Evolutionary conservation across 2,797 vertebrate species (phyloP), one percentile per base, ranked within the genome.

Genomic region (Meda fulgida): DNA sequence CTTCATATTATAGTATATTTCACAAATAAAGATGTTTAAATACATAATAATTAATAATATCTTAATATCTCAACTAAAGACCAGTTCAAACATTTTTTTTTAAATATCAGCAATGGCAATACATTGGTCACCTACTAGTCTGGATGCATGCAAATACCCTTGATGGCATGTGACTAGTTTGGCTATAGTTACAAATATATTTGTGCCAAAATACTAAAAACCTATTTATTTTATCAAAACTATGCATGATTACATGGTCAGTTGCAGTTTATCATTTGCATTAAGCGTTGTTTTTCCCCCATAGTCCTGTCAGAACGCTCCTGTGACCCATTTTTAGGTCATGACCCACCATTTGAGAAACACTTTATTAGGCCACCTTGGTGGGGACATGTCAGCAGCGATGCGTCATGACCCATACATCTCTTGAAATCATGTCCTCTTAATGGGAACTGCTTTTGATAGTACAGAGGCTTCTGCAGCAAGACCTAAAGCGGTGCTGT

Each of bases 361-460:
- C 14, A 38, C 51, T 55, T 38, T 40, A 38, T 19, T 19, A 19
- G 36, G 36, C 55, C 75, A 78, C 21, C 34, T 36, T 14, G 34
- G 13, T 18, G 21, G 55, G 8, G 55, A 10, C 55, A 60, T 40
- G 36, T 40, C 53, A 78, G 53, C n/a, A 38, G 4, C 1, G 5
- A 78, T 43, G 36, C 16, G 18, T 43, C 40, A 38, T 36, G 79
- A 67, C 34, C n/a, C 3, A 29, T 46, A 11, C 76, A 63, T 78
- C 55, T 31, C 76, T 65, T 81, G 23, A 40, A 70, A 69, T 55
- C 66, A 71, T 69, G 46, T 58, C 51, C 21, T 13, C 26, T 67
- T 40, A 69, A 77, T 43, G 51, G 5, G 65, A 84, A 46, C 38
- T n/a, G 51, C 8, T 69, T 84, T 69, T 83, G 43, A 75, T 29